Base-by-base conservation (phyloP, 2,113 vertebrate species). In the Mormyrus lacerda region DNA sequence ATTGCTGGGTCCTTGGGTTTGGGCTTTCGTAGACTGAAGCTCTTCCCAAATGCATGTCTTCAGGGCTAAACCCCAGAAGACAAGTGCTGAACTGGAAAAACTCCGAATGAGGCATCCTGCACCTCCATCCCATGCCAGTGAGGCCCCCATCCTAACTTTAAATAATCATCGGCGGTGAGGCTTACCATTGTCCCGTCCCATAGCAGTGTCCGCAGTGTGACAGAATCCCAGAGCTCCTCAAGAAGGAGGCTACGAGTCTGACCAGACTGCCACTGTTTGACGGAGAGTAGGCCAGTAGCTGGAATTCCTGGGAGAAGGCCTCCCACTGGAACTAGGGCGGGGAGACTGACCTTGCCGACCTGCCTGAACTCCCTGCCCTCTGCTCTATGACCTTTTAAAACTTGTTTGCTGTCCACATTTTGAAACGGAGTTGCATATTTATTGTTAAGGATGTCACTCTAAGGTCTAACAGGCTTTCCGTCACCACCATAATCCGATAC, bases 1-100 rank as follows among this genome's bases (percentile, higher is more conserved):
- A 90, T 91, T 55, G 24, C 21, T 51, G n/a, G 27, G 51, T 24
- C 82, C 24, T 45, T 51, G 50, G 51, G 51, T 31, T 48, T 88
- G 87, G 86, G 89, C 45, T 85, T 24, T 24, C 1, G n/a, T 47
- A 85, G 44, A 48, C 83, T 50, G 47, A 85, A 13, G 47, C n/a
- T 50, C 42, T 27, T 85, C 48, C 35, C 13, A 79, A 85, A 85
- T n/a, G 83, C 47, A 24, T 1, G 42, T 84, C 82, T 47, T 84
- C 4, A 35, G 82, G 21, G 3, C 19, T 24, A 84, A 84, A 44
- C 21, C 61, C 61, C n/a, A 13, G 61, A 69, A 27, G 61, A 13
- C 61, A 1, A 11, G n/a, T 4, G 3, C 3, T 69, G 61, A 31
- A 69, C 27, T 69, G 61, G 61, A 31, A 31, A 31, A 31, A 11